Conservation (phyloP, 2,797 vertebrate genomes). For the Accipiter superciliosus region DNA sequence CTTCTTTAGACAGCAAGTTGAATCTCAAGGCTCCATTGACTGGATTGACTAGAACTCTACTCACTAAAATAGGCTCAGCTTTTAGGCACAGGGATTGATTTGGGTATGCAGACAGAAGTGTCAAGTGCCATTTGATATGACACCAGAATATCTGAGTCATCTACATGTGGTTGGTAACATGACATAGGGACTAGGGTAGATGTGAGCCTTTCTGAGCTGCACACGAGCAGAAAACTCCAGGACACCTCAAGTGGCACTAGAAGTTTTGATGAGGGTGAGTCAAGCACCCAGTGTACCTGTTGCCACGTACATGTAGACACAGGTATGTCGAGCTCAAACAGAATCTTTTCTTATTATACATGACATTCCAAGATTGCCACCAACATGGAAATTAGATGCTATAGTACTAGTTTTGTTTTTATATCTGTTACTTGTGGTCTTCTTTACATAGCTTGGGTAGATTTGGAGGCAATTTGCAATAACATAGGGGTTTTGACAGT, state of each 20-base stretch:
- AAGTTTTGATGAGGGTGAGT: not conserved
- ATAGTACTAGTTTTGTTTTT: not conserved
- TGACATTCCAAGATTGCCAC: not conserved
- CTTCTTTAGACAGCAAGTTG: not conserved
- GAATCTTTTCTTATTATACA: not conserved
- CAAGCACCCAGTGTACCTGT: not conserved
- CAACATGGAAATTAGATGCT: not conserved
- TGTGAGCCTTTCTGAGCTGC: not conserved
- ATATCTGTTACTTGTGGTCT: not conserved
- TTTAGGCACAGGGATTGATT: not conserved
- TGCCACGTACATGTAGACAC: not conserved
- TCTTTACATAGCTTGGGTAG: not conserved
- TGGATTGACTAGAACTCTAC: not conserved
- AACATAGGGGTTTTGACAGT: accelerated
- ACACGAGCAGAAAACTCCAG: not conserved
- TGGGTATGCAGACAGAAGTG: not conserved
- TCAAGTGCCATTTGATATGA: not conserved
- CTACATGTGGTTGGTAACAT: not conserved
- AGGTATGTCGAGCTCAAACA: not conserved
- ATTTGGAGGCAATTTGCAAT: not conserved
- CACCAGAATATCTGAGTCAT: not conserved
- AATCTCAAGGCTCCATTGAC: not conserved
- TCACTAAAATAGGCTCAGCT: not conserved
- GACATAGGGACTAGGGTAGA: not conserved
- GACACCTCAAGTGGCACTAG: not conserved